Base-by-base conservation (phyloP, 2,113 vertebrate species). In the Xenopus borealis region DNA sequence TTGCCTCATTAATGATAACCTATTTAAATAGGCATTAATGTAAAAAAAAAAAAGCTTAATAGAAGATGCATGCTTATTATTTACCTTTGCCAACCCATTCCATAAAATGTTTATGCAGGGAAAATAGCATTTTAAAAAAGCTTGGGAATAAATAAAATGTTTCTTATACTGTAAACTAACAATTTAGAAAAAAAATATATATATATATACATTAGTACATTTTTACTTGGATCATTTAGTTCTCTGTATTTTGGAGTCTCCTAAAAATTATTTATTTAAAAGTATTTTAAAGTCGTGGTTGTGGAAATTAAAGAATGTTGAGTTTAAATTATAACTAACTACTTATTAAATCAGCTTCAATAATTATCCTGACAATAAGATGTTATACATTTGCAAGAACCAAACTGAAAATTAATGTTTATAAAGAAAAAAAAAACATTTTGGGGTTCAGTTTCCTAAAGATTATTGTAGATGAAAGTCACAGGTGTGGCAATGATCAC, bases 21-120 rank as follows among this genome's bases (percentile, higher is more conserved):
- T 44, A 20, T 20, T 46, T 40, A 66, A 66, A 47, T n/a, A 66
- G 18, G 18, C 45, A 47, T 16, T 46, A 66, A 66, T 66, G 18
- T 66, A 33, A 46, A 20, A 46, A 66, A 46, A 30, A 64, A 46
- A 66, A 46, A 18, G 45, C 64, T 13, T 46, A 66, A n/a, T 53
- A 68, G 12, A 68, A 14, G 23, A 14, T 30, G n/a, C 65, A 47
- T 20, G 19, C 20, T 44, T 7, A 69, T 57, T 69, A 23, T 46
- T 71, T 71, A 58, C 33, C n/a, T 19, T 14, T 50, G 23, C 18
- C 20, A 55, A 33, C 30, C 55, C 64, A 12, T 58, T 46, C 62
- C 72, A 27, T 27, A 12, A 10, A 27, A 27, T 23, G 7, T 61
- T 10, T 10, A 6, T 61, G 20, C 20, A 27, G 19, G 7, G 7